phyloP scores from a whole-genome alignment of 2,113 vertebrate genomes.

The Pongo abelii region DNA sequence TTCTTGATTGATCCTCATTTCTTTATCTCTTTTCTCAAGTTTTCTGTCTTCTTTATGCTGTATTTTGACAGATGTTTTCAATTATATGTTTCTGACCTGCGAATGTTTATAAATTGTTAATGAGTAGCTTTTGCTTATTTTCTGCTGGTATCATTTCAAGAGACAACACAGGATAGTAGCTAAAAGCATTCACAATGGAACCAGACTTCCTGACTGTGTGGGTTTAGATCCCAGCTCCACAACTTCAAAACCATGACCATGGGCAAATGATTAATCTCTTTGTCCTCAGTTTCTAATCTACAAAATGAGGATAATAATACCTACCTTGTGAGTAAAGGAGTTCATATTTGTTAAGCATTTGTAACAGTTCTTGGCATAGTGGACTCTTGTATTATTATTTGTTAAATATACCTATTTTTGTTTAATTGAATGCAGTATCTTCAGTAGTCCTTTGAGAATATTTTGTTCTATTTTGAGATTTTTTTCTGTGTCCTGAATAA shows the following conservation, averaged over 20 bases:
- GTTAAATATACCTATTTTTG: not conserved
- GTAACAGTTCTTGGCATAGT: not conserved
- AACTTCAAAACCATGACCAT: not conserved
- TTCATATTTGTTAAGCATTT: not conserved
- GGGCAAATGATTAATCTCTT: not conserved
- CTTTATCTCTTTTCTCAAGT: not conserved
- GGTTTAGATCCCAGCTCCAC: not conserved
- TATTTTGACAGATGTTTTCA: not conserved
- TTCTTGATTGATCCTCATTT: not conserved
- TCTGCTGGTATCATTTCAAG: not conserved
- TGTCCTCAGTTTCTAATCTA: not conserved
- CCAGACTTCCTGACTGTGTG: not conserved
- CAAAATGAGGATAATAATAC: not conserved
- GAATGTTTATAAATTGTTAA: not conserved
- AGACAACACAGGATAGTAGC: not conserved
- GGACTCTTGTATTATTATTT: not conserved
- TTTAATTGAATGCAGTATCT: not conserved
- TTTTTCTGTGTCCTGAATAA: not conserved
- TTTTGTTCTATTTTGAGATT: not conserved
- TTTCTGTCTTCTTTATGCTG: not conserved
- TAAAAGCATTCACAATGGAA: not conserved
- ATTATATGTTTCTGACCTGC: not conserved
- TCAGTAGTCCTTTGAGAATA: not conserved
- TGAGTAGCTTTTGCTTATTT: not conserved
- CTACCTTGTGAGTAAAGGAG: not conserved